phyloP scores from a whole-genome alignment of 1,140 invertebrate genomes.

The Caenorhabditis briggsae region DNA sequence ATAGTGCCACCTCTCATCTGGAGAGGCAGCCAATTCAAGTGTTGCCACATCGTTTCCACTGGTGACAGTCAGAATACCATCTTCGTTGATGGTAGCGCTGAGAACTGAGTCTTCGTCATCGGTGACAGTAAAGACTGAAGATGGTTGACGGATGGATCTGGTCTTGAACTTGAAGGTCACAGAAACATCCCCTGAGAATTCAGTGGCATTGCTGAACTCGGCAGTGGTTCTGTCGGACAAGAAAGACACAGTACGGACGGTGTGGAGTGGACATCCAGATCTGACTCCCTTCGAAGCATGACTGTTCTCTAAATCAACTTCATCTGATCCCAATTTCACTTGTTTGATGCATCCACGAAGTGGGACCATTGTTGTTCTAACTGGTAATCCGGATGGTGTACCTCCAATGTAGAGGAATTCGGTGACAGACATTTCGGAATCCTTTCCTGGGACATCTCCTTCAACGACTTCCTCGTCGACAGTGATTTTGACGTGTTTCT shows the following conservation, averaged over 20 bases:
- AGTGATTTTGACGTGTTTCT: constrained; percentile 71
- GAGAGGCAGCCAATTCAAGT: constrained; percentile 80
- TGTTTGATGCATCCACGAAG: constrained; percentile 95
- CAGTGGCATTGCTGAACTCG: constrained; percentile 77
- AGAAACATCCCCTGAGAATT: constrained; percentile 79
- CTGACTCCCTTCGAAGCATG: constrained; percentile 85
- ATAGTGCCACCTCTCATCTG: constrained; percentile 92
- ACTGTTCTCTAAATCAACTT: constrained; percentile 85
- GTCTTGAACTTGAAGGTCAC: constrained; percentile 92
- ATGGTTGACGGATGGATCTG: constrained; percentile 80
- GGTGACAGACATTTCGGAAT: constrained; percentile 80
- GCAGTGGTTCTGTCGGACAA: constrained; percentile 75
- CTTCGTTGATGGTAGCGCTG: constrained; percentile 83
- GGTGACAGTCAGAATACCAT: constrained; percentile 83
- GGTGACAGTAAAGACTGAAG: constrained; percentile 85
- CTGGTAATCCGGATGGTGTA: constrained; percentile 69
- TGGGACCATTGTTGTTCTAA: constrained; percentile 80
- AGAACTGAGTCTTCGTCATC: constrained; percentile 82
- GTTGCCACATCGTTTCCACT: constrained; percentile 73
- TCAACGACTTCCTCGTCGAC: constrained; percentile 71
- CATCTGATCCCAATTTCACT: constrained; percentile 84
- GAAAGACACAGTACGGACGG: constrained; percentile 79
- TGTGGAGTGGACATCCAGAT: constrained; percentile 87
- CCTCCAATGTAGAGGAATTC: constrained; percentile 89
- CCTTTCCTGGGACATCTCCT: constrained; percentile 78